Base-by-base conservation (phyloP, 2,888 invertebrate genomes). In the Eumacrocentrus americanus region DNA sequence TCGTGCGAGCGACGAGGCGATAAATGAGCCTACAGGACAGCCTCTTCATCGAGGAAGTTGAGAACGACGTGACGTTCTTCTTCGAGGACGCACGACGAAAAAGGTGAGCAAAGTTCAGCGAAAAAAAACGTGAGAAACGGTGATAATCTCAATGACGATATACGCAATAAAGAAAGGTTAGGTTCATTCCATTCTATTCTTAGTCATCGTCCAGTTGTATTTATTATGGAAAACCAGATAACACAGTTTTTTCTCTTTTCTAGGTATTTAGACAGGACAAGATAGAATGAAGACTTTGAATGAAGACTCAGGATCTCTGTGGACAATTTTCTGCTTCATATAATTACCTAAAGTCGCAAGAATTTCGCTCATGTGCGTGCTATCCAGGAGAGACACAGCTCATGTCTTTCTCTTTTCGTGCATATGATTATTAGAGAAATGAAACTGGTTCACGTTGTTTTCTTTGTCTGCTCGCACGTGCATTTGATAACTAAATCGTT, bases 1-100 rank as follows among this genome's bases (percentile, higher is more conserved):
- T 48, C 38, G 3, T 7, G 46, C 12, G 20, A 61, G 37, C 46
- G 1, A 46, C 18, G 53, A 35, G 7, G 16, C 42, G 57, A 72
- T 75, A 75, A 72, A 78, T 80, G 80, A 79, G 70, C 73, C 70
- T 79, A 38, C 77, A 75, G 54, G 77, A 79, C 62, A 73, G 69
- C 63, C 66, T 78, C 20, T 80, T 79, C 64, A 60, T 69, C 57
- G 79, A 79, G 58, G 75, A 80, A 68, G 79, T 74, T 70, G 78
- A 77, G 72, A 69, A 74, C 70, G 79, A 80, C 69, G 65, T 80
- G 67, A 71, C 66, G 58, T 58, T 71, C 40, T 80, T 80, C 67
- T 63, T 71, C 38, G 72, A 71, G 61, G 70, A 71, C 66, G 70
- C 71, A 51, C 70, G 61, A 60, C 74, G 71, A 42, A 80, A 75